Percentiles rank a stretch among this genome's conserved stretches.
These are phyloP conservation scores for Eptatretus atami DNA, from an alignment of 2,797 vertebrate species.

Conservation along the genomic window DNA sequence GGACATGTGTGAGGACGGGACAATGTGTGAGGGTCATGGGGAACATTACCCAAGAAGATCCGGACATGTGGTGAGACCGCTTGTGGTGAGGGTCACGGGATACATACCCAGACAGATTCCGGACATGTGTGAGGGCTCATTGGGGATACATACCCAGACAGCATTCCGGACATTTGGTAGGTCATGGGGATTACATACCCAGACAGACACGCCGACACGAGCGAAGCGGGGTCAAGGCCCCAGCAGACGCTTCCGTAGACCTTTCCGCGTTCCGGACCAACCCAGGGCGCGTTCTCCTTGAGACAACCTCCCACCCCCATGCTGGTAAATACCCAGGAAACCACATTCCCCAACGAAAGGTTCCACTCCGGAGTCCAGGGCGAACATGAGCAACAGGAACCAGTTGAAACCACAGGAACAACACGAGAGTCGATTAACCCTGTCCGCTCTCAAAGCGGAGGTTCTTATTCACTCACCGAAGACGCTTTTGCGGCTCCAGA, in stretches of 20 bases:
- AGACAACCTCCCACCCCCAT: constrained; percentile 72
- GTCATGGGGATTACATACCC: constrained; percentile 17
- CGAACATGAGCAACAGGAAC: constrained; percentile 28
- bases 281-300: constrained; percentile 45
- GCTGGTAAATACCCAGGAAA: constrained; percentile 75
- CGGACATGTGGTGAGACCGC: too few species aligned
- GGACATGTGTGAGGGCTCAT: neutral
- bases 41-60: too few species aligned
- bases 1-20: neutral
- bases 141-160: constrained; percentile 31
- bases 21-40: neutral
- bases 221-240: constrained; percentile 44
- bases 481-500: too few species aligned
- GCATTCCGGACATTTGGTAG: neutral
- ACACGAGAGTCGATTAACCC: too few species aligned
- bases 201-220: constrained; percentile 53
- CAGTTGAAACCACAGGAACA: too few species aligned
- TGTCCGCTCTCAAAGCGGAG: too few species aligned
- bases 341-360: constrained; percentile 84
- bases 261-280: constrained; percentile 46
- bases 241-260: constrained; percentile 68
- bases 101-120: neutral
- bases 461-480: too few species aligned
- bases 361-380: constrained; percentile 50
- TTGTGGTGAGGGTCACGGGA: too few species aligned